Conservation (phyloP, 2,888 invertebrate genomes). For the Odontocerum albicorne region DNA sequence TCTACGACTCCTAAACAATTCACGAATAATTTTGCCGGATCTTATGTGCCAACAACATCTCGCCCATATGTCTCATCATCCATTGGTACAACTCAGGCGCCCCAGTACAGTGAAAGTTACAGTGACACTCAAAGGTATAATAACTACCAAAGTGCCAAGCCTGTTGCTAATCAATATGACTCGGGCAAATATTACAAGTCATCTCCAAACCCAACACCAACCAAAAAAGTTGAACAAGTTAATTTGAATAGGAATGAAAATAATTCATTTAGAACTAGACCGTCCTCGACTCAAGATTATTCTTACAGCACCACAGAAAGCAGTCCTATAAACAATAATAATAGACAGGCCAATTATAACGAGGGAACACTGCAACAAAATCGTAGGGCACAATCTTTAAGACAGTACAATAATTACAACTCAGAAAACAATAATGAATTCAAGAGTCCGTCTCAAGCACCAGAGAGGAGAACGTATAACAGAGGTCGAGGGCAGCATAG, state of each 20-base stretch:
- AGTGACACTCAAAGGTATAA: slow-evolving; percentile 42
- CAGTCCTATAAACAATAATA: slow-evolving; percentile 11
- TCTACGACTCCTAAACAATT: slow-evolving; percentile 34
- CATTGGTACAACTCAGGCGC: slow-evolving; percentile 37
- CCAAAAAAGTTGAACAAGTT: slow-evolving; percentile 36
- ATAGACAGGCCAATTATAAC: slow-evolving; percentile 25
- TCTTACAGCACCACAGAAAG: slow-evolving; percentile 17
- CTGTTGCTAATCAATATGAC: background rate
- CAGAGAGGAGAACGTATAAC: slow-evolving; percentile 38
- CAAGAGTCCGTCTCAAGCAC: slow-evolving; percentile 38
- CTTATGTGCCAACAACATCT: slow-evolving; percentile 44
- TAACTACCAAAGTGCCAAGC: slow-evolving; percentile 37
- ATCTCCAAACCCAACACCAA: background rate
- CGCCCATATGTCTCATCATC: slow-evolving; percentile 29
- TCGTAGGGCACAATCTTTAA: slow-evolving; percentile 4
- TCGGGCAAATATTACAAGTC: background rate
- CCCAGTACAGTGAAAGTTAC: slow-evolving; percentile 45
- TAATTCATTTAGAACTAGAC: slow-evolving; percentile 31
- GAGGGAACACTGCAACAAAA: background rate
- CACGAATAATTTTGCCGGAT: slow-evolving; percentile 51
- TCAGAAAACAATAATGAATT: slow-evolving; percentile 37
- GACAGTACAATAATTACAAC: slow-evolving; percentile 11
- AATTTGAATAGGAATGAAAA: slow-evolving; percentile 36
- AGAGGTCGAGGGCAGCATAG: slow-evolving; percentile 39
- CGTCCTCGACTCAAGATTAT: slow-evolving; percentile 37